Evolutionary conservation across 1,140 invertebrate species (phyloP), one percentile per base, ranked within the genome.

Genomic region (Lordiphosa mommai): DNA sequence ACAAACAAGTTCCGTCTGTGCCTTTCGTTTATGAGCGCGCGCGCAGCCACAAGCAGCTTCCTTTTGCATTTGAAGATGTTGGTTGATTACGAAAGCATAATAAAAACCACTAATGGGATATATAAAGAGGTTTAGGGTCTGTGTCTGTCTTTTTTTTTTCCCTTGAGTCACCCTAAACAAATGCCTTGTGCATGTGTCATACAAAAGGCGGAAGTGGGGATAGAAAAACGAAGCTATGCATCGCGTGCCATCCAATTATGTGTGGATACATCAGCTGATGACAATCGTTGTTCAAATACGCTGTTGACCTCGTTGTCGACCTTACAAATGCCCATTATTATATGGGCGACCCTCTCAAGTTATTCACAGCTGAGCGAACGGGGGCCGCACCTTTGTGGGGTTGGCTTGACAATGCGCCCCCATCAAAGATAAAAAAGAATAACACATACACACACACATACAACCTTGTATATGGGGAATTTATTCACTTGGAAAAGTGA

Each of bases 301-400:
- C 50, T 72, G 51, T 68, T 79, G 68, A 79, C 73, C 68, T 77
- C 73, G 74, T 50, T 57, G 71, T 49, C 70, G 74, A 80, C 74
- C 74, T 80, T 68, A 76, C 72, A 61, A 76, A 73, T 44, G 72
- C 66, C 66, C 72, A 49, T 68, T 43, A 36, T 58, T 41, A 53
- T 53, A 44, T 41, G 23, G 27, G 23, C 40, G 37, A 55, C 55
- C 52, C 65, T 64, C 61, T 50, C 61, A 64, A 55, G 56, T 48
- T 53, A 60, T 73, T 73, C 59, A 73, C 71, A 73, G 71, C 71
- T 73, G 71, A 73, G 71, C 71, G 64, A 63, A 23, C 72, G 44
- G 30, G 46, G 34, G 63, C 51, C 59, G 47, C 64, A 67, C 64
- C 64, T 67, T 23, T 46, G 14, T 44, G 14, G 27, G 32, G 47